Percentiles rank a stretch among this genome's conserved stretches.
phyloP scores from a whole-genome alignment of 2,888 invertebrate species.

The Drosophila merina region DNA sequence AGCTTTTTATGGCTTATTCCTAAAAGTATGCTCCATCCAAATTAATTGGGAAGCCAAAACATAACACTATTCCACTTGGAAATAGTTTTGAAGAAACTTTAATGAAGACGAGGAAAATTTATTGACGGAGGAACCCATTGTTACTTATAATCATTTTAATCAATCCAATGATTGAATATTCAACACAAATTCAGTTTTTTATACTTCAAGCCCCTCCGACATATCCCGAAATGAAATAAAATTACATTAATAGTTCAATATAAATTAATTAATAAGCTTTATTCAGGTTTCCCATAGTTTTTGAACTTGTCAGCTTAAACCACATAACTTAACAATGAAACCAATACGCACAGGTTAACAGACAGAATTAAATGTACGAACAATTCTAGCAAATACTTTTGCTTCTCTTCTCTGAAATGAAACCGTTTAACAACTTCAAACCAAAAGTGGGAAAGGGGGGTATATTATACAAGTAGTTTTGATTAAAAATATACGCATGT shows the following conservation, averaged over 20 bases:
- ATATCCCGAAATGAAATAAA: not conserved
- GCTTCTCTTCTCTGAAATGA: constrained; percentile 23
- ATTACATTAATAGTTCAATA: constrained; percentile 45
- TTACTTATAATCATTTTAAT: too few species aligned
- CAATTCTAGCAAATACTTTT: constrained; percentile 35
- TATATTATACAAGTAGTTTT: constrained; percentile 27
- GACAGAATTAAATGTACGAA: constrained; percentile 49
- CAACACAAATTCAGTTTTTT: too few species aligned
- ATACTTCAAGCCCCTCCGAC: too few species aligned
- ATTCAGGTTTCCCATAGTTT: constrained; percentile 65
- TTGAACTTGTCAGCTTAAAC: constrained; percentile 80
- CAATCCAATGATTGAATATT: too few species aligned
- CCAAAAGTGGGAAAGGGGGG: constrained; percentile 37
- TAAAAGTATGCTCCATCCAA: not conserved
- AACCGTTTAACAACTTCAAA: constrained; percentile 54
- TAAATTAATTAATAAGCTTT: constrained; percentile 78
- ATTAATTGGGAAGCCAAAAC: not conserved
- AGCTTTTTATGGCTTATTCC: not conserved
- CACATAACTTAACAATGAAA: constrained; percentile 79
- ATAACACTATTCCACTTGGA: not conserved
- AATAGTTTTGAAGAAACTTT: not conserved
- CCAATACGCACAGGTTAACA: constrained; percentile 73
- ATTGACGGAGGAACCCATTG: too few species aligned
- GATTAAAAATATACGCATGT: constrained; percentile 32
- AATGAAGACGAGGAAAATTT: not conserved